phyloP scores from a whole-genome alignment of 2,888 invertebrate genomes.

The Polyploca ridens region DNA sequence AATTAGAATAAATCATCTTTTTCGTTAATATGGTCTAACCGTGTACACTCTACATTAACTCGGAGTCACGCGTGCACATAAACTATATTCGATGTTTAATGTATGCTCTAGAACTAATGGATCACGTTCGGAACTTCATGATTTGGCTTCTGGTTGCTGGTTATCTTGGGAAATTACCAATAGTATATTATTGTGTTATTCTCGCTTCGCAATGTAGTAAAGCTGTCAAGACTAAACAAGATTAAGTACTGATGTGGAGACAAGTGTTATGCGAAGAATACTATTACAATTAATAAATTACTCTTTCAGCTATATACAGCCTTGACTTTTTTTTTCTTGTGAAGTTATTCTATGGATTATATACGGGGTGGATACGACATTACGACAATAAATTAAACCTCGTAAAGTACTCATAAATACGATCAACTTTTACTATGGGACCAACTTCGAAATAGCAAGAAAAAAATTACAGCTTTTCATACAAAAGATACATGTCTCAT shows the following conservation, averaged over 20 bases:
- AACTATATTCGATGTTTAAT: neutral
- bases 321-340: too few species aligned
- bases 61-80: neutral
- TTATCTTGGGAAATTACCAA: neutral
- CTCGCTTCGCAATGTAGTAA: neutral
- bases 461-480: too few species aligned
- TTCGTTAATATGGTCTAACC: neutral
- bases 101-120: constrained; percentile 1
- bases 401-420: neutral
- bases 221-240: neutral
- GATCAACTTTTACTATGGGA: neutral
- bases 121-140: neutral
- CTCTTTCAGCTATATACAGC: too few species aligned
- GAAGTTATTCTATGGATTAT: too few species aligned
- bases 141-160: neutral
- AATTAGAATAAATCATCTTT: neutral
- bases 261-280: too few species aligned
- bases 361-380: neutral
- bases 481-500: too few species aligned
- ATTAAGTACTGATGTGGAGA: too few species aligned
- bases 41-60: neutral
- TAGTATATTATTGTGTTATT: neutral
- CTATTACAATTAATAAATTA: too few species aligned
- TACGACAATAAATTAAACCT: neutral
- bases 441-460: too few species aligned